These are phyloP conservation scores for Nebria ingens DNA, from an alignment of 1,140 invertebrate genomes.

Conservation along the genomic window DNA sequence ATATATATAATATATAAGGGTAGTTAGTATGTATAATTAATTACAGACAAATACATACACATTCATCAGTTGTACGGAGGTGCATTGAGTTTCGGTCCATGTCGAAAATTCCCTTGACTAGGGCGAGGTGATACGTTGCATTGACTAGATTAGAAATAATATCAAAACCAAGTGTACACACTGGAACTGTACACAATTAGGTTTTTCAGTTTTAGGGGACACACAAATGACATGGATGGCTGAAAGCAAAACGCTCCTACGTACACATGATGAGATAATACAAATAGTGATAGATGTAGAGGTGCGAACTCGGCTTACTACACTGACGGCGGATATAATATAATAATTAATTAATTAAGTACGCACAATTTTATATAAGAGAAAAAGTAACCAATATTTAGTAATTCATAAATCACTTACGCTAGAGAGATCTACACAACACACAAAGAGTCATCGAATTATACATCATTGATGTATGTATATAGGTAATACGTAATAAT, in stretches of 20 bases:
- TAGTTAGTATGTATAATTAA: too few relatives aligned
- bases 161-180: too few relatives aligned
- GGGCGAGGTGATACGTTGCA: background rate
- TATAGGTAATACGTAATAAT: slow-evolving; percentile 25
- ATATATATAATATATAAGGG: too few relatives aligned
- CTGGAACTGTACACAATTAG: too few relatives aligned
- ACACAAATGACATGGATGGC: background rate
- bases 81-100: too few relatives aligned
- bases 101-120: too few relatives aligned
- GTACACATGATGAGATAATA: too few relatives aligned
- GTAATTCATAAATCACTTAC: slow-evolving; percentile 34
- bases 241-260: too few relatives aligned
- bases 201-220: background rate
- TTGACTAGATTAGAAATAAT: slow-evolving; percentile 6
- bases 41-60: too few relatives aligned
- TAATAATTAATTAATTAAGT: too few relatives aligned
- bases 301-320: background rate
- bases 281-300: too few relatives aligned
- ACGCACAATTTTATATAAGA: slow-evolving; percentile 14
- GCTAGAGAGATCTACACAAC: slow-evolving; percentile 36
- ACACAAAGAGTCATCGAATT: slow-evolving; percentile 30
- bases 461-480: slow-evolving; percentile 28
- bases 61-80: too few relatives aligned
- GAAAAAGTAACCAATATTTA: slow-evolving; percentile 36
- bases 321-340: background rate